Evolutionary conservation across 2,888 invertebrate genomes (phyloP).

Genomic region (Pollenia amentaria): DNA sequence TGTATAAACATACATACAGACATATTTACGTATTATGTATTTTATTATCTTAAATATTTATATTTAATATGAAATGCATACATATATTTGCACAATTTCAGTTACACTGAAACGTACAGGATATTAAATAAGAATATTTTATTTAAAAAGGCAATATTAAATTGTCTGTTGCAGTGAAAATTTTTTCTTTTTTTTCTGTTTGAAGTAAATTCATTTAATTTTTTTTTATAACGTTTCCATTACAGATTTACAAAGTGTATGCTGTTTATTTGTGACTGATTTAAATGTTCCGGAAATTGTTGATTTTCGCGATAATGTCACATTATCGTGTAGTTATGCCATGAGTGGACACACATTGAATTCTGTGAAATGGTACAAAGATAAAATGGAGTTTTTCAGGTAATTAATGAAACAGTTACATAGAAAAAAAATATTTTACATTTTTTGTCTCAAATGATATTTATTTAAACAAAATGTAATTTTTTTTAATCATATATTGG

Average conservation of each 20-base stretch:
- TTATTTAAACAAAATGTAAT: not conserved
- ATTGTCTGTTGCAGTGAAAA: not conserved
- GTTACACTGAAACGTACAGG: conserved; percentile 9
- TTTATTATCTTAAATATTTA: no score
- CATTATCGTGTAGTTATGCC: conserved; percentile 85
- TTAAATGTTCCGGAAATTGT: conserved; percentile 85
- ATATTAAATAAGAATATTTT: conserved; percentile 49
- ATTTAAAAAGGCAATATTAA: not conserved
- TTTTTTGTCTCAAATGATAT: not conserved
- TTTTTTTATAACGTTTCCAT: conserved; percentile 55
- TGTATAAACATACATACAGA: no score
- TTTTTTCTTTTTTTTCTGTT: conserved; percentile 1
- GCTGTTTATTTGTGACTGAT: conserved; percentile 83
- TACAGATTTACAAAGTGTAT: conserved; percentile 79
- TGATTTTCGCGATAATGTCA: conserved; percentile 85
- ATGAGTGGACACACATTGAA: conserved; percentile 85
- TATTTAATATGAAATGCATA: not conserved
- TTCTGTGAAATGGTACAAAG: conserved; percentile 86
- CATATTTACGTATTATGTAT: no score
- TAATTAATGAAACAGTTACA: conserved; percentile 76
- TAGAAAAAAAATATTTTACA: not conserved
- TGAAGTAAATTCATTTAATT: conserved; percentile 29
- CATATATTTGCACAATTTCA: not conserved
- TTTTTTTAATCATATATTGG: not conserved
- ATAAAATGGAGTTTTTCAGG: conserved; percentile 85